Evolutionary conservation across 2,113 vertebrate species (phyloP), one percentile per base, ranked within the genome.

Genomic region (Nyctereutes procyonoides): DNA sequence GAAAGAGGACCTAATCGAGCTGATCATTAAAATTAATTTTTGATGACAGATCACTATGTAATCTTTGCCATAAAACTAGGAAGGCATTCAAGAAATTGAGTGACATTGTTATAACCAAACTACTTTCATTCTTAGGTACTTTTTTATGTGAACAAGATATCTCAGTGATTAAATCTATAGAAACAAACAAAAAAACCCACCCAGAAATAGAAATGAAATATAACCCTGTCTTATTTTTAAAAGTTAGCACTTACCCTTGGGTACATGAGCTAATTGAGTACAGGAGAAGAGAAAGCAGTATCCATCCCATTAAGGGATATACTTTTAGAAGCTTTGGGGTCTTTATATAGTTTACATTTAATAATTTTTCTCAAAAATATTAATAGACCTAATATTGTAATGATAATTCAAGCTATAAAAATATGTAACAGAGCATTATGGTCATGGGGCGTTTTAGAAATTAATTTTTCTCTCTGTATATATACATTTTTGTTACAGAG

Each of bases 11-110:
- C 30, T 97, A 58, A 71, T 71, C 28, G 17, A 90, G 24, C 53
- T 55, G 73, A 81, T 91, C 82, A 65, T 89, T 88, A 76, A 95
- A 94, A 96, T 96, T 93, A 93, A 85, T 63, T 88, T 89, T 71
- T 30, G 77, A 65, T 95, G 92, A 90, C 88, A 93, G 35, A 90
- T 93, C 15, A 84, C 65, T 85, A 38, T 96, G 38, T 65, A 91
- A 62, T 95, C 53, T 94, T 60, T 90, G 48, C 67, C 24, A 85
- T 91, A 93, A 88, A 96, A 90, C 71, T 85, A 73, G 56, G 13
- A 96, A 79, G 43, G 69, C 38, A 51, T 51, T 90, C 60, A 71
- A 95, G 87, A 95, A 93, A 92, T 76, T 82, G 32, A 51, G 20
- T 91, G 85, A 55, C 35, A 74, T 80, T 88, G 17, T 35, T 77